A percentile compares a stretch with the other conserved stretches of the same genome.
These are phyloP conservation scores for Lochmaea crataegi DNA, from an alignment of 2,888 invertebrate species.

Conservation along the genomic window DNA sequence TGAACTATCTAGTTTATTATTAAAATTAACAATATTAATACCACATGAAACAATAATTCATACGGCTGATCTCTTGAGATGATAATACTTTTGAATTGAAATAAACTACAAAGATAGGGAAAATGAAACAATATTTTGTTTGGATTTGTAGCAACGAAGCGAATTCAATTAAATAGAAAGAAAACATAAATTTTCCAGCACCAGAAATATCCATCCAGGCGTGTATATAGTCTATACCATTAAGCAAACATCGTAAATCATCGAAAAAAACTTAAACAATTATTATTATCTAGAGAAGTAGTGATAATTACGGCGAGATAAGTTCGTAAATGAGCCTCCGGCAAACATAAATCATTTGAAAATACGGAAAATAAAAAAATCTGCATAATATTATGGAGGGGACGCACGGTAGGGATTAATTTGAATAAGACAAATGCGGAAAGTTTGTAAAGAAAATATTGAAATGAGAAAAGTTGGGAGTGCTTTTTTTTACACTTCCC, in stretches of 20 bases:
- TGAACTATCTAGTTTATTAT: too few species aligned
- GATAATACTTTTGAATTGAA: too few species aligned
- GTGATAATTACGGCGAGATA: slow-evolving; percentile 34
- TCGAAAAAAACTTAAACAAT: slow-evolving; percentile 31
- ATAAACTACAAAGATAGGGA: too few species aligned
- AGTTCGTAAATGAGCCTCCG: slow-evolving; percentile 36
- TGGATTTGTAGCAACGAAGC: too few species aligned
- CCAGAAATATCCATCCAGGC: background rate
- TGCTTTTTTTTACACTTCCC: slow-evolving; percentile 44
- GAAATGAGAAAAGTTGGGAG: slow-evolving; percentile 48
- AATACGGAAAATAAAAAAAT: slow-evolving; percentile 44
- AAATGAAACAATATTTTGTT: too few species aligned
- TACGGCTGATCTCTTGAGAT: too few species aligned
- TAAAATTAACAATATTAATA: too few species aligned
- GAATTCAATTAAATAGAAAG: too few species aligned
- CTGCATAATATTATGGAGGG: slow-evolving; percentile 46
- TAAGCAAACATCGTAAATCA: slow-evolving; percentile 19
- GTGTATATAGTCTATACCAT: background rate
- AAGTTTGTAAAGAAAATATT: slow-evolving; percentile 50
- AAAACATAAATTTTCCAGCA: background rate
- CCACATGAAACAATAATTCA: too few species aligned
- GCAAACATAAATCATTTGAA: slow-evolving; percentile 42
- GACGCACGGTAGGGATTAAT: slow-evolving; percentile 47
- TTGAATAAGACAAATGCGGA: slow-evolving; percentile 51
- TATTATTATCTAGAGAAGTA: slow-evolving; percentile 34